Conservation (phyloP, 2,797 vertebrate genomes). For the Emydoidea blandingii region DNA sequence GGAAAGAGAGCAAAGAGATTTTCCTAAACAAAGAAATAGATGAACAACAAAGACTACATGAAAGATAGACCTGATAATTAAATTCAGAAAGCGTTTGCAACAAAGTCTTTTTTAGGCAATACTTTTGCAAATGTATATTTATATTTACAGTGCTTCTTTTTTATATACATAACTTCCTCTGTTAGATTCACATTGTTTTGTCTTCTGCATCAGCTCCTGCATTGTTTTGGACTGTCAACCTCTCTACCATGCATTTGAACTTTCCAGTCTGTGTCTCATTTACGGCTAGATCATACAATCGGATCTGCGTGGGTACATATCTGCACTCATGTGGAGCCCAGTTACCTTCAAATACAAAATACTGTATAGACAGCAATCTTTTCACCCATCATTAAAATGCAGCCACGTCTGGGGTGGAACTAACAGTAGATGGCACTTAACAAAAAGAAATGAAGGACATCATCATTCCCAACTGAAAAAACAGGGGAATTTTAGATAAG, state of each 20-base stretch:
- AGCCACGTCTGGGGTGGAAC: conserved; percentile 60
- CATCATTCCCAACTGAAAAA: conserved; percentile 65
- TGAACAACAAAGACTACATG: neutral
- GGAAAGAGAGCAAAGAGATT: neutral
- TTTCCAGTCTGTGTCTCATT: neutral
- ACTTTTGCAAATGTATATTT: neutral
- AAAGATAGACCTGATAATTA: conserved; percentile 28
- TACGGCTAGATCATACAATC: neutral
- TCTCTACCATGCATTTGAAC: neutral
- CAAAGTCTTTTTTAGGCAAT: neutral
- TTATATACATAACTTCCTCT: neutral
- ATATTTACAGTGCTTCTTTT: neutral
- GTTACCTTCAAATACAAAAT: conserved; percentile 10
- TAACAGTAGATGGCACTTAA: conserved; percentile 51
- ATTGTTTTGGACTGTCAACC: neutral
- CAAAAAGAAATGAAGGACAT: conserved; percentile 42
- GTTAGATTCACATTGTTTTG: neutral
- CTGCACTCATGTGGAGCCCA: conserved; percentile 36
- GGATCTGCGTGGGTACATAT: conserved; percentile 30
- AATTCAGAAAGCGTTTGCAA: neutral
- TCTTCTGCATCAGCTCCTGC: neutral
- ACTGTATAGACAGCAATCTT: conserved; percentile 32
- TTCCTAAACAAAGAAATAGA: neutral
- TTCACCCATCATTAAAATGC: conserved; percentile 45
- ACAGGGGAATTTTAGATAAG: conserved; percentile 42